Evolutionary conservation across 2,888 invertebrate genomes (phyloP).

Genomic region (Dilophus febrilis): DNA sequence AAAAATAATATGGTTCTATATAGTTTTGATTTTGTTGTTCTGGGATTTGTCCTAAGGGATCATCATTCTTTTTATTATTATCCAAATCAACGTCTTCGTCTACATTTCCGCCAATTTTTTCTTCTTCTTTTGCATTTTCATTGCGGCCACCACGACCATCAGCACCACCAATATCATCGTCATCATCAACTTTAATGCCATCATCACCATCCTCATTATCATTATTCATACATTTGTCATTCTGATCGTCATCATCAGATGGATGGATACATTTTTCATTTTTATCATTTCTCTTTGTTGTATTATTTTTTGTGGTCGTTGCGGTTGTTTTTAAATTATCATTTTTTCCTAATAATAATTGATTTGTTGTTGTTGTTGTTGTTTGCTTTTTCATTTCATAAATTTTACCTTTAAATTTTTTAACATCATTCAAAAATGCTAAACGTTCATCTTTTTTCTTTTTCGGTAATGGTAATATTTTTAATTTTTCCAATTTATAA

Average conservation of each 20-base stretch:
- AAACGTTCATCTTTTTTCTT: constrained; percentile 20
- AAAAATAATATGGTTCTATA: constrained; percentile 31
- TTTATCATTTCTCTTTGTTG: too few species aligned
- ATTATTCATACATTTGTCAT: neutral
- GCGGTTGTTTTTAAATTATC: constrained; percentile 14
- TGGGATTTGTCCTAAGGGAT: neutral
- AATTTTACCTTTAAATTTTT: constrained; percentile 24
- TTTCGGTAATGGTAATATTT: constrained; percentile 12
- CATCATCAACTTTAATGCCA: too few species aligned
- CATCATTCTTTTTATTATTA: neutral
- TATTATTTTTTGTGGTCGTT: too few species aligned
- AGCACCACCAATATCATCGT: neutral
- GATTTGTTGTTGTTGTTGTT: constrained; percentile 17
- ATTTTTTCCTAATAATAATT: constrained; percentile 20
- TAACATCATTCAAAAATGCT: constrained; percentile 25
- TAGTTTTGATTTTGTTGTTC: neutral
- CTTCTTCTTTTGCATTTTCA: neutral
- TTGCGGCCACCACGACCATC: neutral
- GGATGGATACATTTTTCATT: too few species aligned
- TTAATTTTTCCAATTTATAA: constrained; percentile 22
- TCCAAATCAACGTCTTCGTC: neutral
- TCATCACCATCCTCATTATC: constrained; percentile 1
- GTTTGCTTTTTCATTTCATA: constrained; percentile 16
- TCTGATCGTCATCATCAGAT: too few species aligned
- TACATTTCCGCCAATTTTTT: neutral